A percentile compares a stretch with the other conserved stretches of the same genome.
Conservation (phyloP, 1,140 invertebrate genomes). For the Pemphigus obesinymphae region DNA sequence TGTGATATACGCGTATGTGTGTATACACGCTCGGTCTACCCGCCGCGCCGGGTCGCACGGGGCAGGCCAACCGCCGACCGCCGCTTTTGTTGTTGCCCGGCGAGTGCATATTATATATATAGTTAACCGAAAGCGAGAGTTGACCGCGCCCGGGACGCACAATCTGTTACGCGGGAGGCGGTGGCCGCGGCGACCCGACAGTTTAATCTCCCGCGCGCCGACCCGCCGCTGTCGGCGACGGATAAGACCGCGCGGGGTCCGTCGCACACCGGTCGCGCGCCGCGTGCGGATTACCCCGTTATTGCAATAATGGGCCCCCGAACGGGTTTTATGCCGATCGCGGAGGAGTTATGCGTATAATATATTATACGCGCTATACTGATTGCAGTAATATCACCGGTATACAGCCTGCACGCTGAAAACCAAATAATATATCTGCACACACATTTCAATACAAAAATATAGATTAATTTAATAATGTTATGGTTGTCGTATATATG, state of each 20-base stretch:
- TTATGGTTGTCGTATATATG: too few species aligned
- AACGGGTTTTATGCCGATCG: conserved; percentile 1
- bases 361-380: too few species aligned
- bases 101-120: too few species aligned
- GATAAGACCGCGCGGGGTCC: neutral
- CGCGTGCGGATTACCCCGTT: conserved; percentile 7
- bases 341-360: neutral
- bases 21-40: too few species aligned
- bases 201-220: conserved; percentile 24
- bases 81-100: neutral
- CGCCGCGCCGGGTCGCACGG: neutral
- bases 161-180: conserved; percentile 37
- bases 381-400: too few species aligned
- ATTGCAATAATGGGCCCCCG: neutral
- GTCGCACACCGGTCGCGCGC: neutral
- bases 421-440: too few species aligned
- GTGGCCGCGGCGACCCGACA: neutral
- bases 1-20: too few species aligned
- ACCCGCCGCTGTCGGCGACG: neutral
- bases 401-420: too few species aligned
- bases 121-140: too few species aligned
- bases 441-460: neutral
- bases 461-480: too few species aligned
- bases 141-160: neutral
- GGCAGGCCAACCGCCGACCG: neutral